Evolutionary conservation across 2,888 invertebrate genomes (phyloP).

Genomic region (Neoaliturus tenellus): DNA sequence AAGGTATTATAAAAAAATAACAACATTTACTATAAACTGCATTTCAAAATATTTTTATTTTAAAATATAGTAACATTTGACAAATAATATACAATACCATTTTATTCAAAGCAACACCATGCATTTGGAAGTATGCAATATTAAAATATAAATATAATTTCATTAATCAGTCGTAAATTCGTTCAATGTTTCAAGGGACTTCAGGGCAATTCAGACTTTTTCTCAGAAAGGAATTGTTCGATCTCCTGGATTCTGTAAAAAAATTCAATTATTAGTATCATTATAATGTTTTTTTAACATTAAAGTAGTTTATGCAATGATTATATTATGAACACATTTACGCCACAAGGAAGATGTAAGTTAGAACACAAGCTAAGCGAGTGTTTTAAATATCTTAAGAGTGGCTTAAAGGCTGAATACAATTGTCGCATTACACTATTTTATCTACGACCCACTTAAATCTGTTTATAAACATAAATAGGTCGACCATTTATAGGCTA

Average conservation of each 20-base stretch:
- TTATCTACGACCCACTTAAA: too few species aligned
- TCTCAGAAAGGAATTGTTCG: constrained; percentile 75
- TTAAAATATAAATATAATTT: neutral
- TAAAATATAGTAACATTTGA: neutral
- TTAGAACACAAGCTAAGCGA: too few species aligned
- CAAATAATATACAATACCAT: neutral
- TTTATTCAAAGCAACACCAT: neutral
- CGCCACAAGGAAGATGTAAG: too few species aligned
- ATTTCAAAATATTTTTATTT: neutral
- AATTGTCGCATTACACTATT: too few species aligned
- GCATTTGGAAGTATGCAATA: neutral
- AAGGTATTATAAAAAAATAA: neutral
- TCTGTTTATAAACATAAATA: too few species aligned
- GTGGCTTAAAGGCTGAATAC: too few species aligned
- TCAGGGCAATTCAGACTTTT: constrained; percentile 1
- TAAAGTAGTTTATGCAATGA: too few species aligned
- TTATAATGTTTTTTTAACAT: too few species aligned
- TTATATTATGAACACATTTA: too few species aligned
- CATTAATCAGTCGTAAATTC: constrained; percentile 12
- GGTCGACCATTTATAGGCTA: too few species aligned
- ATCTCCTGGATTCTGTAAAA: constrained; percentile 84
- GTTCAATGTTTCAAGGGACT: neutral
- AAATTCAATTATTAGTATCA: too few species aligned
- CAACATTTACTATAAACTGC: neutral
- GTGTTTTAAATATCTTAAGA: too few species aligned